A percentile compares a stretch with the other conserved stretches of the same genome.
Conservation (phyloP, 2,888 invertebrate species). For the Orthosia incerta region DNA sequence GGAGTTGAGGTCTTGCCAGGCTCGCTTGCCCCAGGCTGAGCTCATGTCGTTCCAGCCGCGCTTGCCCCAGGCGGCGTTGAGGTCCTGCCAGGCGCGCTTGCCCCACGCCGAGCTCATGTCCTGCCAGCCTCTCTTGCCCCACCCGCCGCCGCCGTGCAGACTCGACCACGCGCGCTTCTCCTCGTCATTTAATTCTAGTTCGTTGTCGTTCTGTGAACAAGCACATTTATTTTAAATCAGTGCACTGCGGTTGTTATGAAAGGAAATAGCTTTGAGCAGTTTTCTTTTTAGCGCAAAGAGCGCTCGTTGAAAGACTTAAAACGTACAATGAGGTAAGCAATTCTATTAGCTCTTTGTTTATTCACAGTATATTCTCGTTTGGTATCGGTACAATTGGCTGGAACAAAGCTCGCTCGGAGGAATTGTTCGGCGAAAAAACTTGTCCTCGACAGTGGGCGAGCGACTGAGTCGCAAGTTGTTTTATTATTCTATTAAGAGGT, state of each 20-base stretch:
- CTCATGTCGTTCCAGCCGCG: constrained; percentile 91
- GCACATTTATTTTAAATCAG: constrained; percentile 7
- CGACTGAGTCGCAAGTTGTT: constrained; percentile 65
- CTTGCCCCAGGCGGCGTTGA: constrained; percentile 91
- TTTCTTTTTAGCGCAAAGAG: constrained; percentile 36
- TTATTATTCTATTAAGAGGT: constrained; percentile 77
- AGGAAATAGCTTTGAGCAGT: constrained; percentile 37
- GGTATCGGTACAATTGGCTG: constrained; percentile 59
- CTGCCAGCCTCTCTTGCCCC: constrained; percentile 92
- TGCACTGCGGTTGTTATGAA: constrained; percentile 25
- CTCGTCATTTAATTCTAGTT: constrained; percentile 88
- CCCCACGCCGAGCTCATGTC: constrained; percentile 88
- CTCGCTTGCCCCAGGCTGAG: constrained; percentile 91
- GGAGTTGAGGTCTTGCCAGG: constrained; percentile 90
- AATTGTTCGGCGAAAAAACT: constrained; percentile 54
- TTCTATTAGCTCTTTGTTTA: constrained; percentile 65
- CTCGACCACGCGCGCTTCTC: constrained; percentile 92
- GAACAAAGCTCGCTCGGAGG: constrained; percentile 55
- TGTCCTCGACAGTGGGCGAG: constrained; percentile 49
- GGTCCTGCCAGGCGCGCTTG: constrained; percentile 91
- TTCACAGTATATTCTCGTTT: constrained; percentile 38
- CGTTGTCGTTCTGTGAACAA: constrained; percentile 81
- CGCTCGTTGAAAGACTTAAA: constrained; percentile 47
- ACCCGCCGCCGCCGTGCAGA: constrained; percentile 91
- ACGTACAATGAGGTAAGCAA: constrained; percentile 54